Evolutionary conservation across 2,888 invertebrate genomes (phyloP).

Genomic region (Stenotaenia linearis): DNA sequence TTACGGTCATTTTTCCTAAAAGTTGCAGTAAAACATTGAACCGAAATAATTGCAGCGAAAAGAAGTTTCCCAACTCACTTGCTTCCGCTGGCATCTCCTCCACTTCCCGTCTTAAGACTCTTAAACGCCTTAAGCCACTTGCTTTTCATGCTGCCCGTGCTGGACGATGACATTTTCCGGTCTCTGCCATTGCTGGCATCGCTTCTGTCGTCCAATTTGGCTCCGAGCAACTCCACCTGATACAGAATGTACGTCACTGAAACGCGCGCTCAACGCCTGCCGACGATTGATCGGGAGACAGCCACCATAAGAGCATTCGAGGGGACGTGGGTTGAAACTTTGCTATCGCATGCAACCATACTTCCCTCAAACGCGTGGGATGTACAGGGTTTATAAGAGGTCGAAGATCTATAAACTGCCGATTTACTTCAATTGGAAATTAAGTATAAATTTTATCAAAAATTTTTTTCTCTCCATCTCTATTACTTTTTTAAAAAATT

Average conservation of each 20-base stretch:
- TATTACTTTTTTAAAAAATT: background rate
- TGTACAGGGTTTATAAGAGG: background rate
- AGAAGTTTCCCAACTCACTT: conserved; percentile 36
- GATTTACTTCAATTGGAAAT: background rate
- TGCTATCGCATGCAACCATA: background rate
- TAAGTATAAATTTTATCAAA: background rate
- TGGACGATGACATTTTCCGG: conserved; percentile 74
- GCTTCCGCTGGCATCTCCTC: conserved; percentile 30
- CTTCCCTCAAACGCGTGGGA: background rate
- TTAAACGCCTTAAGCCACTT: conserved; percentile 97
- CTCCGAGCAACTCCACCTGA: conserved; percentile 35
- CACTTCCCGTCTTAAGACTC: conserved; percentile 62
- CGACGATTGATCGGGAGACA: background rate
- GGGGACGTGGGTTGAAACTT: background rate
- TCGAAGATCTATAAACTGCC: background rate
- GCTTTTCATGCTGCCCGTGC: conserved; percentile 66
- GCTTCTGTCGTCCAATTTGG: conserved; percentile 32
- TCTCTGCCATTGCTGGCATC: conserved; percentile 56
- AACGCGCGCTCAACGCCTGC: background rate
- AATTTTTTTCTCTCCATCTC: background rate
- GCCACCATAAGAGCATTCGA: background rate
- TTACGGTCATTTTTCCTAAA: conserved; percentile 28
- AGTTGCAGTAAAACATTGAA: background rate
- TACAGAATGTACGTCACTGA: background rate
- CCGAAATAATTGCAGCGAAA: background rate